Percentiles rank a stretch among this genome's conserved stretches.
Conservation (phyloP, 2,888 invertebrate genomes). For the Onchidella celtica region DNA sequence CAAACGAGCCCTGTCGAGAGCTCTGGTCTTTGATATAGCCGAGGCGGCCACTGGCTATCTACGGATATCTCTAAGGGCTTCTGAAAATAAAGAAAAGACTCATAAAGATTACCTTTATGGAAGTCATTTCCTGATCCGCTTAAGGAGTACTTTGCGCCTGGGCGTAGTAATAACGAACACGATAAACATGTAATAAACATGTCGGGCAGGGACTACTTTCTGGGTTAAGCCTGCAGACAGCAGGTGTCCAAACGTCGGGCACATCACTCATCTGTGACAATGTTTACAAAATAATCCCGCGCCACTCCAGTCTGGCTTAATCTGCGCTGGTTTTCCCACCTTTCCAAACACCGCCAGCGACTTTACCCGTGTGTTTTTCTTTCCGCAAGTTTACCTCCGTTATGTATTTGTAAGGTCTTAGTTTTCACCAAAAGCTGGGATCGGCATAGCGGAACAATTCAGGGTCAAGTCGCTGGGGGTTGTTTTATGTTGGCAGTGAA, state of each 20-base stretch:
- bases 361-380: not conserved
- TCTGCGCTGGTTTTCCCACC: not conserved
- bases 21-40: no score
- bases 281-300: not conserved
- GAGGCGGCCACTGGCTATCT: no score
- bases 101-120: no score
- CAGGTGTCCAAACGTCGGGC: not conserved
- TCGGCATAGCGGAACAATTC: not conserved
- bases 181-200: no score
- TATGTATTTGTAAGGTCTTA: not conserved
- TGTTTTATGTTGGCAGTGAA: not conserved
- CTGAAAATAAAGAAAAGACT: no score
- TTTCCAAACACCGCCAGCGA: not conserved
- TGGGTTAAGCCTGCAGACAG: no score
- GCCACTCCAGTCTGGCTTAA: not conserved
- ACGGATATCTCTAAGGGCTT: no score
- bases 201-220: no score
- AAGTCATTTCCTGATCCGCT: no score
- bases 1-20: no score
- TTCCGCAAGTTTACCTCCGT: not conserved
- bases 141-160: no score
- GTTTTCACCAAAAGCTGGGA: not conserved
- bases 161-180: no score
- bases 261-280: not conserved
- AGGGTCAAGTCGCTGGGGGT: not conserved